Evolutionary conservation across 2,113 vertebrate genomes (phyloP).

Genomic region (Epinephelus moara): DNA sequence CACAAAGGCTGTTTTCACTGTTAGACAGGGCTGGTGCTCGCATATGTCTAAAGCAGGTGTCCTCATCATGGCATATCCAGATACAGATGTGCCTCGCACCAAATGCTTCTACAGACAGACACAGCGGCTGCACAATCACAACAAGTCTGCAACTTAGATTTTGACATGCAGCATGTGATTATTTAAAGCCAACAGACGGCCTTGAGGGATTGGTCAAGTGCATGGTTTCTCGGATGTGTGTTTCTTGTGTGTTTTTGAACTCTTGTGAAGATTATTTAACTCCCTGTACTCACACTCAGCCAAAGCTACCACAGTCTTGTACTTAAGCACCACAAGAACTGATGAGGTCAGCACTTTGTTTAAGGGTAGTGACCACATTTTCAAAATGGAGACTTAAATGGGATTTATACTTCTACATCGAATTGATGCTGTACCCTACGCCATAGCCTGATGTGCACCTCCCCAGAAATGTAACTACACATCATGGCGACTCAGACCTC

Average conservation of each 20-base stretch:
- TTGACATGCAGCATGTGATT: slow-evolving; percentile 27
- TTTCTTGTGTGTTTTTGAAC: slow-evolving; percentile 11
- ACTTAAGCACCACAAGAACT: slow-evolving; percentile 19
- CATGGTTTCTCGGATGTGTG: background rate
- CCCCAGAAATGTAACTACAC: no score
- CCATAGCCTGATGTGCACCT: no score
- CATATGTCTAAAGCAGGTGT: slow-evolving; percentile 42
- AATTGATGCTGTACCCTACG: no score
- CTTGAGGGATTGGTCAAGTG: background rate
- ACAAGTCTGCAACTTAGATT: slow-evolving; percentile 47
- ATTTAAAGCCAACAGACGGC: slow-evolving; percentile 17
- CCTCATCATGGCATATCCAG: slow-evolving; percentile 28
- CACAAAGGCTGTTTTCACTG: slow-evolving; percentile 15
- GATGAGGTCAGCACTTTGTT: slow-evolving; percentile 25
- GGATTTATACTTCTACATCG: no score
- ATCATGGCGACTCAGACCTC: no score
- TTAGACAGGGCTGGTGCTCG: background rate
- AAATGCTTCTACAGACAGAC: slow-evolving; percentile 17
- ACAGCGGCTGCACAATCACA: background rate
- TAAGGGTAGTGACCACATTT: slow-evolving; percentile 10
- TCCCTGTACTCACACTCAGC: background rate
- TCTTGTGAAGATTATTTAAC: slow-evolving; percentile 19
- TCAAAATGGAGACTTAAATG: slow-evolving; percentile 8
- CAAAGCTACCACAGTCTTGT: background rate
- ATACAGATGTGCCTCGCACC: slow-evolving; percentile 16